Evolutionary conservation across 1,140 invertebrate genomes (phyloP).

Genomic region (Doryteuthis pealeii): DNA sequence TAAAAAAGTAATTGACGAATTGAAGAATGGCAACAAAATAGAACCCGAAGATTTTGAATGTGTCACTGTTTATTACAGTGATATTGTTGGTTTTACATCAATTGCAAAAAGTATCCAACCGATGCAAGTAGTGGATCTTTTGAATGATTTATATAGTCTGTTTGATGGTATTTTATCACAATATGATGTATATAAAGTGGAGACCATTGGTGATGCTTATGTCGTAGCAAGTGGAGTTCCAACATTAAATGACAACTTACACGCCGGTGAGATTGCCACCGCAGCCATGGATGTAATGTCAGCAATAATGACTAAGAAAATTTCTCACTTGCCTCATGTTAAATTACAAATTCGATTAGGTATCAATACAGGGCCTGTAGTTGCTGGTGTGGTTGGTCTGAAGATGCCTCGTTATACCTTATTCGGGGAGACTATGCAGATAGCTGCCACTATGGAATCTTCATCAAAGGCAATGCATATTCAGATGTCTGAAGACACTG

Average conservation of each 20-base stretch:
- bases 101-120: constrained; percentile 95
- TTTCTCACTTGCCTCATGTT: constrained; percentile 77
- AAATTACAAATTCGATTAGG: constrained; percentile 79
- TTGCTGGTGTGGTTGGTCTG: constrained; percentile 87
- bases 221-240: constrained; percentile 91
- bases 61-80: constrained; percentile 79
- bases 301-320: constrained; percentile 77
- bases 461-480: background rate
- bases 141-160: constrained; percentile 70
- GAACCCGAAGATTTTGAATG: constrained; percentile 84
- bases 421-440: constrained; percentile 76
- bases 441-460: constrained; percentile 41
- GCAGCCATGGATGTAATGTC: constrained; percentile 63
- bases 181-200: constrained; percentile 90
- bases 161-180: constrained; percentile 67
- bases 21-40: constrained; percentile 84
- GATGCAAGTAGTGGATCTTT: constrained; percentile 68
- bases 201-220: constrained; percentile 92
- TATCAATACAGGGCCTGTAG: constrained; percentile 73
- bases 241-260: constrained; percentile 74
- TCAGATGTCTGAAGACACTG: background rate
- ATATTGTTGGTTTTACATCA: constrained; percentile 96
- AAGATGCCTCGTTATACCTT: constrained; percentile 92
- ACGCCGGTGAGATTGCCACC: constrained; percentile 76
- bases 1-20: constrained; percentile 66